Percentiles rank a stretch among this genome's conserved stretches.
Conservation (phyloP, 2,797 vertebrate genomes). For the Crocidura indochinensis region DNA sequence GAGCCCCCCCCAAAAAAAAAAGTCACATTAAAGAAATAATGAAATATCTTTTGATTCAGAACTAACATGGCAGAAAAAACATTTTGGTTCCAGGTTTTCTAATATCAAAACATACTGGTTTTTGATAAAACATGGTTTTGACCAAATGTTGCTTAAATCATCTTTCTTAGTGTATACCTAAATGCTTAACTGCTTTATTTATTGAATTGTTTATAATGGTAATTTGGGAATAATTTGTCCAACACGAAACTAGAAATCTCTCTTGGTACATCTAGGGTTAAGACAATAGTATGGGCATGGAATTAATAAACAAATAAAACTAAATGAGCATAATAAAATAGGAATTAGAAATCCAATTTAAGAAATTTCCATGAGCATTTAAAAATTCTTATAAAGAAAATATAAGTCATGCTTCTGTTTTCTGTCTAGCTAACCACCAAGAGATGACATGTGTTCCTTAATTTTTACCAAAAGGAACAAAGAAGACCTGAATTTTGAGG, state of each 20-base stretch:
- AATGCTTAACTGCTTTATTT: not conserved
- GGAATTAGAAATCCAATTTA: slow-evolving; percentile 63
- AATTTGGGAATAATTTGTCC: slow-evolving; percentile 1
- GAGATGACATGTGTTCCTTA: slow-evolving; percentile 27
- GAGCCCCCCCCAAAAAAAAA: no score
- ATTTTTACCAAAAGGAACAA: slow-evolving; percentile 60
- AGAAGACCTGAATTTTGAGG: slow-evolving; percentile 52
- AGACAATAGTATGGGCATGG: slow-evolving; percentile 64
- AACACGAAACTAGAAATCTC: slow-evolving; percentile 37
- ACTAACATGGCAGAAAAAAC: not conserved
- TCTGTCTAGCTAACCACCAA: not conserved
- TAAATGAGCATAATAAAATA: slow-evolving; percentile 64
- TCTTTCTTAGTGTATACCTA: not conserved
- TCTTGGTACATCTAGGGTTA: slow-evolving; percentile 53
- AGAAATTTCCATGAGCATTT: slow-evolving; percentile 59
- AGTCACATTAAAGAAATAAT: slow-evolving; percentile 7
- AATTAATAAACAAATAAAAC: slow-evolving; percentile 76
- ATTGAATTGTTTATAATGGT: slow-evolving; percentile 1
- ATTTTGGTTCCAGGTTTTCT: slow-evolving; percentile 36
- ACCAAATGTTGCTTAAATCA: slow-evolving; percentile 38
- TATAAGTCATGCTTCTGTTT: slow-evolving; percentile 13
- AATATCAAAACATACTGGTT: not conserved
- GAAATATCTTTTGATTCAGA: not conserved
- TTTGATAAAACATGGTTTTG: slow-evolving; percentile 34
- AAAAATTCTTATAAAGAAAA: slow-evolving; percentile 66